Conservation (phyloP, 2,888 invertebrate species). For the Oligia strigilis region DNA sequence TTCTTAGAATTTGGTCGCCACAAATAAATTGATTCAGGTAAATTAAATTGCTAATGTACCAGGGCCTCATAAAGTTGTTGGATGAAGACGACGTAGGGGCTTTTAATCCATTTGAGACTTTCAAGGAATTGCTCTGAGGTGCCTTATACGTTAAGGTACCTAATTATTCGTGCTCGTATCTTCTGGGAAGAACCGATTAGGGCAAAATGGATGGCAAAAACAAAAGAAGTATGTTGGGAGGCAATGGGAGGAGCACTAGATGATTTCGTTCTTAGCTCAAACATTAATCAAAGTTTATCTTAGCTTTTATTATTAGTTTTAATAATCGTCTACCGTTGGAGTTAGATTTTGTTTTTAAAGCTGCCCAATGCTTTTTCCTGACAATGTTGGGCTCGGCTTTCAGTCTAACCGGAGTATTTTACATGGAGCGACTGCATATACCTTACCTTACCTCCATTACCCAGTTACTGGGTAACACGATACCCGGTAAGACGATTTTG, state of each 20-base stretch:
- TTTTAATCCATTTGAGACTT: slow-evolving; percentile 18
- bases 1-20: slow-evolving; percentile 42
- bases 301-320: not conserved
- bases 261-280: not conserved
- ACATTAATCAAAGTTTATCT: slow-evolving; percentile 36
- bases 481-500: not conserved
- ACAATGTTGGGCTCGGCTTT: not conserved
- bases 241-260: slow-evolving; percentile 15
- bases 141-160: slow-evolving; percentile 22
- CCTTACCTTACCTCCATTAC: not conserved
- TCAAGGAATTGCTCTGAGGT: slow-evolving; percentile 33
- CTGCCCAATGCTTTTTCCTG: not conserved
- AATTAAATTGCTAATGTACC: slow-evolving; percentile 39
- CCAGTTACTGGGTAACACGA: not conserved
- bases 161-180: slow-evolving; percentile 34
- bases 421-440: not conserved
- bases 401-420: not conserved
- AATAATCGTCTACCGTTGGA: not conserved
- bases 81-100: not conserved
- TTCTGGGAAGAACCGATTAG: slow-evolving; percentile 51
- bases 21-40: slow-evolving; percentile 21
- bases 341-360: not conserved
- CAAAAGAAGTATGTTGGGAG: slow-evolving; percentile 13
- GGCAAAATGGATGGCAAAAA: slow-evolving; percentile 22
- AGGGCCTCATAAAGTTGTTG: slow-evolving; percentile 46